Conservation (phyloP, 2,113 vertebrate species). For the Castor canadensis region DNA sequence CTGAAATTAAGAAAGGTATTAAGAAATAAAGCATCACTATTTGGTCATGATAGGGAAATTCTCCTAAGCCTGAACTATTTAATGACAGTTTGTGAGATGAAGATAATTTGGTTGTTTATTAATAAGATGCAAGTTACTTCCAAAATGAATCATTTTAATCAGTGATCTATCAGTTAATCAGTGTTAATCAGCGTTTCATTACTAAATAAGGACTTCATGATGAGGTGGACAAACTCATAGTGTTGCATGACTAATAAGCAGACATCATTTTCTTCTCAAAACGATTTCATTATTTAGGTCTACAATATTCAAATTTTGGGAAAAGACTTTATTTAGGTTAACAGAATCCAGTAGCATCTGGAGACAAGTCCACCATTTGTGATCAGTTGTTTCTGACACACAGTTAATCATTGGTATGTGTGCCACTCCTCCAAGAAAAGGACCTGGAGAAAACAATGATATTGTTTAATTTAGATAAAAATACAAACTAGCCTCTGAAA, state of each 20-base stretch:
- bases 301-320: neutral
- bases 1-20: constrained; percentile 35
- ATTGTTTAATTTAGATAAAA: constrained; percentile 4
- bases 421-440: neutral
- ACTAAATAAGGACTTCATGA: constrained; percentile 74
- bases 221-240: constrained; percentile 72
- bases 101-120: constrained; percentile 76
- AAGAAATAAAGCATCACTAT: constrained; percentile 27
- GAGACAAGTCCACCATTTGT: neutral
- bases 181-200: constrained; percentile 75
- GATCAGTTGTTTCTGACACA: neutral
- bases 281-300: neutral
- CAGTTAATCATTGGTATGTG: accelerated
- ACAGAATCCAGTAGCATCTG: neutral
- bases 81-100: constrained; percentile 66
- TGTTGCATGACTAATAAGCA: constrained; percentile 69
- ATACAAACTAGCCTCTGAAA: neutral
- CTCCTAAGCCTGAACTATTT: constrained; percentile 59
- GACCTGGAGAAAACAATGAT: neutral
- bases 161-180: constrained; percentile 79
- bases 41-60: constrained; percentile 48
- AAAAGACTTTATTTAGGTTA: neutral
- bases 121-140: constrained; percentile 77
- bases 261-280: neutral
- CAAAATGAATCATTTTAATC: constrained; percentile 78